Percentiles rank a stretch among this genome's conserved stretches.
phyloP scores from a whole-genome alignment of 2,797 vertebrate genomes.

The Aulostomus chinensis region DNA sequence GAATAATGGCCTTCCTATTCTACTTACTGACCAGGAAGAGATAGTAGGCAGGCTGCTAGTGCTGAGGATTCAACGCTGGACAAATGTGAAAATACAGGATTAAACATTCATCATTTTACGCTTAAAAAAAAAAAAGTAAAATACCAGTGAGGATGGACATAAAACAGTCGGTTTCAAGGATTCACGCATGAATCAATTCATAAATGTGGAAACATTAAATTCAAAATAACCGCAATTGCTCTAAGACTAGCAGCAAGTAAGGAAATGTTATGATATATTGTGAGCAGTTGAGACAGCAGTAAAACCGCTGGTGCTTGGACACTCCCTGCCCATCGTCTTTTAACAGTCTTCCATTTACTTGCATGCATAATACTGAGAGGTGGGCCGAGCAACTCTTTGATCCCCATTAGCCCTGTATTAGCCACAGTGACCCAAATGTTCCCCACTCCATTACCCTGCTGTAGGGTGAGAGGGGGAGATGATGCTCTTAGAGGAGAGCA shows the following conservation, averaged over 20 bases:
- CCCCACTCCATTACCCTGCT: slow-evolving; percentile 78
- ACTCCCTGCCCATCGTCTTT: slow-evolving; percentile 53
- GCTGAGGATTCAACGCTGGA: slow-evolving; percentile 8
- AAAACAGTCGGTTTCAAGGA: not conserved
- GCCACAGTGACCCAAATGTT: slow-evolving; percentile 78
- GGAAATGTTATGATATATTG: slow-evolving; percentile 27
- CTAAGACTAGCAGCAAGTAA: slow-evolving; percentile 14
- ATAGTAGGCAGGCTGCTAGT: slow-evolving; percentile 31
- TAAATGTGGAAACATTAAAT: slow-evolving; percentile 10
- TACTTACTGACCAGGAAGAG: slow-evolving; percentile 64
- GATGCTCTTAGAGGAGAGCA: slow-evolving; percentile 64
- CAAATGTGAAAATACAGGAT: not conserved
- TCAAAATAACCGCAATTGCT: slow-evolving; percentile 1
- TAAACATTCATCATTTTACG: not conserved
- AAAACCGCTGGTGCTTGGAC: slow-evolving; percentile 45
- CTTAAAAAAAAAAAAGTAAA: too few relatives aligned
- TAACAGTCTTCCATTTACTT: slow-evolving; percentile 55
- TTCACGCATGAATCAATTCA: not conserved
- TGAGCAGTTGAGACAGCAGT: slow-evolving; percentile 18
- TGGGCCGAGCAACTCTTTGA: slow-evolving; percentile 68
- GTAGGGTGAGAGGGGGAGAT: slow-evolving; percentile 59
- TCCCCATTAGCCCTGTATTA: slow-evolving; percentile 79
- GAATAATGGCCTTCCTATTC: slow-evolving; percentile 64
- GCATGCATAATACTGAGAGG: slow-evolving; percentile 64
- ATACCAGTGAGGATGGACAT: not conserved